These are phyloP conservation scores for Paratilapia polleni DNA, from an alignment of 2,113 vertebrate genomes.

Conservation along the genomic window DNA sequence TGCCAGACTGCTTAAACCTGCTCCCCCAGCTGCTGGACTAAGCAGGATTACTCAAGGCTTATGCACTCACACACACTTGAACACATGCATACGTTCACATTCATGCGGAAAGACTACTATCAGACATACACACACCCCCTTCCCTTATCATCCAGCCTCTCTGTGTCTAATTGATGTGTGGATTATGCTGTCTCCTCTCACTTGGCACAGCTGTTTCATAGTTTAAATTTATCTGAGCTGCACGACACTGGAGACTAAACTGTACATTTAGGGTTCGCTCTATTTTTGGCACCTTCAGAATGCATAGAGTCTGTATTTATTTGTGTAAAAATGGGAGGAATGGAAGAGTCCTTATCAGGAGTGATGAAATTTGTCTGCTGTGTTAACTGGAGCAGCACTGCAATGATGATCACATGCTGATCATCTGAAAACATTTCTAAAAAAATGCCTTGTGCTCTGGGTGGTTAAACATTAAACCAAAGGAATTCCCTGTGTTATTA, in stretches of 20 bases:
- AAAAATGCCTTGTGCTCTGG: neutral
- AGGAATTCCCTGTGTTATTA: neutral
- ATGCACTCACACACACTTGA: conserved; percentile 23
- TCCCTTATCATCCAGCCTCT: conserved; percentile 35
- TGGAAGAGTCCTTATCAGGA: conserved; percentile 21
- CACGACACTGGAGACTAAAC: conserved; percentile 13
- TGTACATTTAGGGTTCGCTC: neutral
- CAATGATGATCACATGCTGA: conserved; percentile 42
- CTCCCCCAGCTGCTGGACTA: conserved; percentile 62
- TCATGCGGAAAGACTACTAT: conserved; percentile 16
- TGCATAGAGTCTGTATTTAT: neutral
- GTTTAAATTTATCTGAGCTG: conserved; percentile 27
- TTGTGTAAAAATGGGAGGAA: neutral
- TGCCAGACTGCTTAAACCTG: conserved; percentile 53
- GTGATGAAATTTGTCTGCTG: conserved; percentile 21
- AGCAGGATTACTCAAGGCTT: conserved; percentile 68
- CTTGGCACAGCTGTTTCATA: conserved; percentile 62
- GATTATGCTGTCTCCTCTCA: conserved; percentile 68
- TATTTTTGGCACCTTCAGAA: neutral
- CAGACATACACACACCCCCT: conserved; percentile 28
- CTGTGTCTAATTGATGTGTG: conserved; percentile 66
- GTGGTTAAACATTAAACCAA: neutral
- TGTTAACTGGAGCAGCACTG: conserved; percentile 27
- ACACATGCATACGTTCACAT: conserved; percentile 20
- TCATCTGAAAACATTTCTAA: conserved; percentile 54